These are phyloP conservation scores for Allolobophora icterica DNA, from an alignment of 2,888 invertebrate species.

Conservation along the genomic window DNA sequence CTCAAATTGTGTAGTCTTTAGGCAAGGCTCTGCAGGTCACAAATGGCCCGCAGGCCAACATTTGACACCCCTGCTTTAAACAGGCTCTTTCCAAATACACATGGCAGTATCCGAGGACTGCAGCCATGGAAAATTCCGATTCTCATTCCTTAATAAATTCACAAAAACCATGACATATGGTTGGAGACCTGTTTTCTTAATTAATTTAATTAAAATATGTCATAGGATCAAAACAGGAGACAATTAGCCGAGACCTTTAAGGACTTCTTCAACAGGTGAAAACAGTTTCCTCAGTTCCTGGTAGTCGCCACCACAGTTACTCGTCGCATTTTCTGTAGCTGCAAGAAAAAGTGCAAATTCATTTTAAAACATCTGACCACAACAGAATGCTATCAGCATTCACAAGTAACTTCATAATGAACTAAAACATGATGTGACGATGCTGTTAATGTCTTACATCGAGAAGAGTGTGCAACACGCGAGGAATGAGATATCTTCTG, in stretches of 20 bases:
- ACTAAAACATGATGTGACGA: background rate
- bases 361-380: background rate
- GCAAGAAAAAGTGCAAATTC: background rate
- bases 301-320: background rate
- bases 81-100: too few species aligned
- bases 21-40: too few species aligned
- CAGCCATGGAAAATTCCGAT: too few species aligned
- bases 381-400: background rate
- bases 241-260: background rate
- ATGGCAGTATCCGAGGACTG: too few species aligned
- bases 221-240: too few species aligned
- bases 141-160: too few species aligned
- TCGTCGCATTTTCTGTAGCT: background rate
- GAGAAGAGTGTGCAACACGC: background rate
- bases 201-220: too few species aligned
- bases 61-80: too few species aligned
- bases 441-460: background rate
- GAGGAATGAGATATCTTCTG: background rate
- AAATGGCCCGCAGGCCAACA: too few species aligned
- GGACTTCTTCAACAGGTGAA: constrained; percentile 31
- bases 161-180: too few species aligned
- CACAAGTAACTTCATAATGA: background rate
- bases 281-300: constrained; percentile 26
- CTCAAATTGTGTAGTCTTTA: too few species aligned
- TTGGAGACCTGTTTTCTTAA: too few species aligned